Base-by-base conservation (phyloP, 2,797 vertebrate species). In the Fistularia commersonii region DNA sequence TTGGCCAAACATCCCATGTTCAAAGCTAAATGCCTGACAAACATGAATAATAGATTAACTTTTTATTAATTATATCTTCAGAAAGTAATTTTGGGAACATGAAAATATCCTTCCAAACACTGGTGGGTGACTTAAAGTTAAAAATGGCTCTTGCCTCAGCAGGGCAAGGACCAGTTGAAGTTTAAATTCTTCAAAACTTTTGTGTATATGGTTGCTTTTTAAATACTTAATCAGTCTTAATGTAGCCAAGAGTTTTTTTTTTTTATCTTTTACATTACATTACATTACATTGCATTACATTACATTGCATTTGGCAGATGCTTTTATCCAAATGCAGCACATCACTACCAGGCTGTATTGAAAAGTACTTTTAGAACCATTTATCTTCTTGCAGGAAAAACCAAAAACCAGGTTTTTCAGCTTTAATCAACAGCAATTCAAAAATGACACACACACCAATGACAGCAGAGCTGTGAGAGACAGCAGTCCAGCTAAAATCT, bases 361-460 rank as follows among this genome's bases (percentile, higher is more conserved):
- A 81, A 81, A 81, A 75, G 72, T 23, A 23, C 61, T 60, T 66
- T 47, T 53, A 79, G 63, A 54, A 66, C 52, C 49, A 64, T 75
- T 72, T 59, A 67, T 74, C 68, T 72, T 68, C 57, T 65, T 13
- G 8, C 32, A 46, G 59, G 62, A 57, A 70, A 76, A 67, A 70
- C 7, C 54, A 14, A 41, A 76, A 67, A 70, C 7, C 54, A 14
- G 39, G 77, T 86, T 77, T 66, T 83, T 48, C 66, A 51, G 63
- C 64, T 79, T 64, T 49, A 81, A 86, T 87, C 87, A 79, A 88
- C 76, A 83, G 85, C 84, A 55, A 85, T 87, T 87, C 76, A 55
- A 48, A 48, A 47, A 64, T 87, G 83, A 87, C 72, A n/a, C n/a
- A n/a, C n/a, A n/a, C n/a, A n/a, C n/a, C n/a, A n/a, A n/a, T n/a